phyloP scores from a whole-genome alignment of 2,113 vertebrate species.

The Xenus cinereus region DNA sequence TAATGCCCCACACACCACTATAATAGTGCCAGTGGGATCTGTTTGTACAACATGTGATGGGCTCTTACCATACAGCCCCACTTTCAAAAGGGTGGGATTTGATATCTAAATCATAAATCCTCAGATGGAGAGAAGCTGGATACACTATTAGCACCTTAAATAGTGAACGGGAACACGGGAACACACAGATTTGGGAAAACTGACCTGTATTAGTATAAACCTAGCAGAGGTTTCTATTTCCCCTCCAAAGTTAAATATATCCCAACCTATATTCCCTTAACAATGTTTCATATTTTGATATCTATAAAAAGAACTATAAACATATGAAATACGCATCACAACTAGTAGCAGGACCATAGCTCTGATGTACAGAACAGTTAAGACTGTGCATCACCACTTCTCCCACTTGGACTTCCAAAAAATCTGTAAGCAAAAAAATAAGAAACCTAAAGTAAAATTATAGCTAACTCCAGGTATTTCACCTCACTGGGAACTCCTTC shows the following conservation, averaged over 20 bases:
- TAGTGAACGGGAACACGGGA: accelerated
- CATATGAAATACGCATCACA: not conserved
- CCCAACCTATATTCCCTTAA: not conserved
- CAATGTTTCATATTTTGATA: not conserved
- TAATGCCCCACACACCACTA: accelerated
- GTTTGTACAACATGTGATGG: accelerated
- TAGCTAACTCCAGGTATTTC: not conserved
- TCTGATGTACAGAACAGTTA: not conserved
- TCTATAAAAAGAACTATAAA: not conserved
- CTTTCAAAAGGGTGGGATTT: not conserved
- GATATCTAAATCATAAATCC: not conserved
- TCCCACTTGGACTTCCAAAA: not conserved
- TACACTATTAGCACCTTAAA: not conserved
- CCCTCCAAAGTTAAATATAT: not conserved
- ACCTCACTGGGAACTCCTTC: not conserved
- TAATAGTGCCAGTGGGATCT: accelerated
- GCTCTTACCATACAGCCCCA: not conserved
- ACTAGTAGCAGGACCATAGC: not conserved
- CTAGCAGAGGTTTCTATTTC: not conserved
- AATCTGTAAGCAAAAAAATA: accelerated
- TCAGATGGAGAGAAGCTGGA: not conserved
- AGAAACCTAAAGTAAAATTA: not conserved
- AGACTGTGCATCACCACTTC: not conserved
- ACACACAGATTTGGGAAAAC: accelerated
- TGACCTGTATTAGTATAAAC: not conserved